Evolutionary conservation across 2,888 invertebrate genomes (phyloP).

Genomic region (Hyalella azteca): DNA sequence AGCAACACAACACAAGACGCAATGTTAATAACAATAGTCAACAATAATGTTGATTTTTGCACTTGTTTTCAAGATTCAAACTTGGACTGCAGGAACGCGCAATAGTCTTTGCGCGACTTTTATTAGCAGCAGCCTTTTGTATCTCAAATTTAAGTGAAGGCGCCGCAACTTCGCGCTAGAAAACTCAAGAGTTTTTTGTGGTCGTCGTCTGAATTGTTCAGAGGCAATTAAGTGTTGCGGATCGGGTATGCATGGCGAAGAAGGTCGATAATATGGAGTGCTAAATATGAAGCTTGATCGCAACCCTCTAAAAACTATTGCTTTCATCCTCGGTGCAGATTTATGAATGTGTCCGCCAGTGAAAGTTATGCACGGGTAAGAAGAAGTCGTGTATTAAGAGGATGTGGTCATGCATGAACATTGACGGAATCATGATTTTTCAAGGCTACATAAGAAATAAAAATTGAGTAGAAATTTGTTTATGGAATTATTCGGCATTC

Average conservation of each 20-base stretch:
- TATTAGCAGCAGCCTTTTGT: slow-evolving; percentile 17
- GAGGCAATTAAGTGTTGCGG: slow-evolving; percentile 31
- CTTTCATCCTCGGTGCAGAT: not conserved
- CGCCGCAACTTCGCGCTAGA: not conserved
- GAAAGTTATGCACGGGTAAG: not conserved
- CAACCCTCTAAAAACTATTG: not conserved
- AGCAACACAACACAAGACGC: slow-evolving; percentile 2
- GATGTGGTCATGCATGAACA: too few species aligned
- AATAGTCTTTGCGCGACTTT: too few species aligned
- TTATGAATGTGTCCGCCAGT: not conserved
- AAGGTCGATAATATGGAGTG: slow-evolving; percentile 12
- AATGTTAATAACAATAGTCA: too few species aligned
- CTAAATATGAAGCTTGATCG: not conserved
- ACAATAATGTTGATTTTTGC: too few species aligned
- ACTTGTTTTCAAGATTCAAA: too few species aligned
- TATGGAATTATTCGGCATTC: too few species aligned
- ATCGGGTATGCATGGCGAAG: slow-evolving; percentile 7
- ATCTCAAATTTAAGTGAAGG: slow-evolving; percentile 13
- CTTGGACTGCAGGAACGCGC: too few species aligned
- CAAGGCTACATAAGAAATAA: too few species aligned
- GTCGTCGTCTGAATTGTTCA: slow-evolving; percentile 11
- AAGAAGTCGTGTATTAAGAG: not conserved
- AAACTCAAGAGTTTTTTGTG: slow-evolving; percentile 1
- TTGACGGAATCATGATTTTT: too few species aligned
- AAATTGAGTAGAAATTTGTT: too few species aligned